Base-by-base conservation (phyloP, 2,113 vertebrate species). In the Burhinus oedicnemus region DNA sequence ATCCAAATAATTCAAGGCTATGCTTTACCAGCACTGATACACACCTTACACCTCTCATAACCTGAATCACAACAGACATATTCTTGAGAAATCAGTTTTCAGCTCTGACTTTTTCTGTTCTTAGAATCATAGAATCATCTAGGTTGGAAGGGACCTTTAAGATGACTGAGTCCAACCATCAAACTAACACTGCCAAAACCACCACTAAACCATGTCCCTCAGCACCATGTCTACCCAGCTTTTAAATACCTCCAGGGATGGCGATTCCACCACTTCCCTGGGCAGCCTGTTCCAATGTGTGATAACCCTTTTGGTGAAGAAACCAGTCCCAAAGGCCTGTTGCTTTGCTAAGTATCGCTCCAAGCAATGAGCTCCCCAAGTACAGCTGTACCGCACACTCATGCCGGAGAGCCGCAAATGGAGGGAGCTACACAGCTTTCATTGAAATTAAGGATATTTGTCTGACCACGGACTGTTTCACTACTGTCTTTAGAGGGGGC, bases 371-470 rank as follows among this genome's bases (percentile, higher is more conserved):
- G 64, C 36, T 49, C 22, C 51, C 70, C 20, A 8, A 1, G 16
- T 0, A 21, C 32, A 34, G 54, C 32, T 3, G 1, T 2, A 20
- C 14, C 2, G 6, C 16, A 8, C 1, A 1, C 69, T 32, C 20
- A 1, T 3, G 8, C 64, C 10, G 34, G 29, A 32, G 17, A 42
- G 32, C 21, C 1, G 3, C 58, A 18, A 14, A 12, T 1, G 1
- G 6, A 58, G 51, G 29, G 3, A 42, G 44, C 10, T 4, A 17
- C 25, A 17, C 9, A 10, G 27, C 47, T 32, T 49, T 12, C 54
- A 21, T 0, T 51, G 75, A 29, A 62, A 75, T 18, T 6, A 23
- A 26, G 51, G 30, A 6, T 32, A 16, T 44, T 40, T n/a, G 34
- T 27, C 36, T 34, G 42, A 61, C 18, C 9, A 4, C 27, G 10